Base-by-base conservation (phyloP, 1,140 invertebrate genomes). In the Drosophila ficusphila region DNA sequence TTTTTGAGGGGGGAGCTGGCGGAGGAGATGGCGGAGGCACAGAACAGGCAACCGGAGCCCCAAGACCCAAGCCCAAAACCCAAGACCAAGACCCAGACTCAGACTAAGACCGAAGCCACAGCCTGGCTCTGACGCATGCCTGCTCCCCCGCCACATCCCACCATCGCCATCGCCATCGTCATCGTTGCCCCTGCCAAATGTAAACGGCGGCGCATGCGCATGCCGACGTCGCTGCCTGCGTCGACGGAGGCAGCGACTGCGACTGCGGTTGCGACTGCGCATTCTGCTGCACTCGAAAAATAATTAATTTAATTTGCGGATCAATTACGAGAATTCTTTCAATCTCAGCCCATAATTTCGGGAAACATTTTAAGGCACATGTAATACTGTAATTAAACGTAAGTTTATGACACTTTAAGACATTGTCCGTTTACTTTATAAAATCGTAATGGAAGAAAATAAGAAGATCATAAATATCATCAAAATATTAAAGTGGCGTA, bases 201-300 rank as follows among this genome's bases (percentile, higher is more conserved):
- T 86, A 88, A 86, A 65, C 81, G 81, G 29, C 82, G 73, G 73
- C 64, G 64, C 81, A 86, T 74, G 81, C 82, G 82, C 82, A 86
- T 88, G 82, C 82, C 81, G 51, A 79, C 61, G 76, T 73, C 76
- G 38, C 34, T 9, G 65, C 27, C 69, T 48, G 18, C 9, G 79
- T 67, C 75, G 27, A 34, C 58, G 34, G 51, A 7, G 34, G 27
- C 34, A 21, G 11, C 46, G 36, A 25, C 41, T 38, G n/a, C n/a
- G n/a, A n/a, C n/a, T n/a, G n/a, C n/a, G n/a, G n/a, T n/a, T n/a
- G n/a, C n/a, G n/a, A n/a, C 29, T 33, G 38, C 39, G 4, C 36
- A 25, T 46, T 62, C 41, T 48, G 39, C 34, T 71, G 82, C 68
- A 61, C 62, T 25, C 46, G 52, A 57, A 57, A 57, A 60, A 57